A percentile compares a stretch with the other conserved stretches of the same genome.
Conservation (phyloP, 1,140 invertebrate species). For the Diplogasteroides magnus region DNA sequence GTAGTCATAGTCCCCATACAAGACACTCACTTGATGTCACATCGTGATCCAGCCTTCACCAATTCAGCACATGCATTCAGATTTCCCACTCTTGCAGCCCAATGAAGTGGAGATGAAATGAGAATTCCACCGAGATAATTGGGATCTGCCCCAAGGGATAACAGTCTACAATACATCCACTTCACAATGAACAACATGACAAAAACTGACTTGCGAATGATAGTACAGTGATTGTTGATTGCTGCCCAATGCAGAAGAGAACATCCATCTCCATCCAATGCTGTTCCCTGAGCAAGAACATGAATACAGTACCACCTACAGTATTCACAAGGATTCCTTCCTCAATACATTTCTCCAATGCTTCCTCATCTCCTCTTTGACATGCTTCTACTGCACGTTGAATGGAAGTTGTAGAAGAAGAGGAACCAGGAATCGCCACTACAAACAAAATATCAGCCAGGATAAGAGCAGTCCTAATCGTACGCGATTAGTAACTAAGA, state of each 20-base stretch:
- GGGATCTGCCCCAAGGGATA: slow-evolving; percentile 78
- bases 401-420: neutral
- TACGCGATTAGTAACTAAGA: too few relatives aligned
- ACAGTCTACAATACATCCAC: slow-evolving; percentile 54
- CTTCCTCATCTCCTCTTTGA: slow-evolving; percentile 13
- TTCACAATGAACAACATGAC: neutral
- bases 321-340: neutral
- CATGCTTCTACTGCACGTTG: slow-evolving; percentile 14
- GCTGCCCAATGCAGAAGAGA: slow-evolving; percentile 91
- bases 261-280: slow-evolving; percentile 58
- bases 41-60: neutral
- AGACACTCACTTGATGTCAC: neutral
- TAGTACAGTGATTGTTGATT: slow-evolving; percentile 75
- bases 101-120: slow-evolving; percentile 86
- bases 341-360: neutral
- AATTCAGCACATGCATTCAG: slow-evolving; percentile 8
- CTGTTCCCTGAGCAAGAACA: neutral
- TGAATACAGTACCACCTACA: neutral
- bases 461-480: too few relatives aligned
- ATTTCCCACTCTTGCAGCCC: slow-evolving; percentile 72
- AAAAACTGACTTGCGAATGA: neutral
- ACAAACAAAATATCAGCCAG: too few relatives aligned
- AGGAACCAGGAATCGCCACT: neutral
- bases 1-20: neutral
- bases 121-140: slow-evolving; percentile 90